Evolutionary conservation across 2,797 vertebrate genomes (phyloP).

Genomic region (Prionace glauca): DNA sequence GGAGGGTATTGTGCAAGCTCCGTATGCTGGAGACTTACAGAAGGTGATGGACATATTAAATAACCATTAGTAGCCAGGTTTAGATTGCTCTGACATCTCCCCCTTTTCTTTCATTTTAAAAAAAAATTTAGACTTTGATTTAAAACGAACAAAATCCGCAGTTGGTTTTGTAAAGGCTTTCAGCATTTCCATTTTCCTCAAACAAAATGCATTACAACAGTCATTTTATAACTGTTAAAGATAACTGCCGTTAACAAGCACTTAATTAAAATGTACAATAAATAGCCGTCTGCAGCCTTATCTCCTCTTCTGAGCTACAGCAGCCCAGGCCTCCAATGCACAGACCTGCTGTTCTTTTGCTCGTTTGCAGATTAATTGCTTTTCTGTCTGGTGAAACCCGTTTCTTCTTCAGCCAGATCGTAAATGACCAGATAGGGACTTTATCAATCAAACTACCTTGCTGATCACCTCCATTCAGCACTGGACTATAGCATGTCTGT

Average conservation of each 20-base stretch:
- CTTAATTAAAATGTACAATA: constrained; percentile 99
- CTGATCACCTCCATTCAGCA: constrained; percentile 69
- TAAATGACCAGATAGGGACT: constrained; percentile 99
- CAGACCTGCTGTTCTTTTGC: constrained; percentile 90
- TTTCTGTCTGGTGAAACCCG: constrained; percentile 91
- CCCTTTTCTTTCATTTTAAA: constrained; percentile 56
- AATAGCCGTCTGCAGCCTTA: constrained; percentile 95
- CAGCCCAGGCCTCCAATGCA: constrained; percentile 84
- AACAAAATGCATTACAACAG: constrained; percentile 99
- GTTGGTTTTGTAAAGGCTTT: constrained; percentile 73
- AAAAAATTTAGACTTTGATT: constrained; percentile 98
- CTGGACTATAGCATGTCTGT: constrained; percentile 44
- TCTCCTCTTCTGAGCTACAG: constrained; percentile 83
- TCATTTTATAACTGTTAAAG: constrained; percentile 99
- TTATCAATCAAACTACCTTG: constrained; percentile 87
- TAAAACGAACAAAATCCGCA: constrained; percentile 97
- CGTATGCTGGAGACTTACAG: constrained; percentile 97
- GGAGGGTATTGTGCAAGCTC: constrained; percentile 95
- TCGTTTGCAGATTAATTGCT: constrained; percentile 99
- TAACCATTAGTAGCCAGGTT: constrained; percentile 97
- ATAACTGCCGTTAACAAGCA: constrained; percentile 99
- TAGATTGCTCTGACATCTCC: constrained; percentile 88
- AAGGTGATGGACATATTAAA: constrained; percentile 99
- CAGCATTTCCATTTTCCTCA: constrained; percentile 74
- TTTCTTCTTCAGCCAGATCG: constrained; percentile 89